These are phyloP conservation scores for Octomys mimax DNA, from an alignment of 2,797 vertebrate species.

Conservation along the genomic window DNA sequence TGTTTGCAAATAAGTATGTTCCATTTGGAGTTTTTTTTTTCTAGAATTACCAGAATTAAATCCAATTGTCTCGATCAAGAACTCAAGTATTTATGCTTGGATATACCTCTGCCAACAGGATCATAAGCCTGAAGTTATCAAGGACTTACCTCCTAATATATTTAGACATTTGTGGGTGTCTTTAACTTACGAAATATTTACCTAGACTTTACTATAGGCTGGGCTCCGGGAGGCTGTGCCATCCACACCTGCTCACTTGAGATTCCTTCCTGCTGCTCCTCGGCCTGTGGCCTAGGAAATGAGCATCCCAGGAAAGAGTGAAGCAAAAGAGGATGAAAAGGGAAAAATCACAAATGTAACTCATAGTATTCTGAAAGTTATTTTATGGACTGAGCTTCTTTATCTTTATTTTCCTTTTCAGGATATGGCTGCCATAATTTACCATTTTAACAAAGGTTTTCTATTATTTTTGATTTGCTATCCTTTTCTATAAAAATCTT, in stretches of 20 bases:
- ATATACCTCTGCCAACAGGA: neutral
- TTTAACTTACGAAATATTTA: neutral
- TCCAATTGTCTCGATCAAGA: neutral
- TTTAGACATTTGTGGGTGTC: neutral
- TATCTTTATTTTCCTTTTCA: neutral
- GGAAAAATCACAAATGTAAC: neutral
- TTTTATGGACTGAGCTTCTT: neutral
- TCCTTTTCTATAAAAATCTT: neutral
- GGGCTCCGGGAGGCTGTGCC: too few species aligned
- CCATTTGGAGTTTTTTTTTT: neutral
- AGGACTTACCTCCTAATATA: neutral
- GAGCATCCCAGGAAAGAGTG: neutral
- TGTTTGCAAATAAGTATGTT: accelerated
- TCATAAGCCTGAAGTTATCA: neutral
- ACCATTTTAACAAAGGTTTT: neutral
- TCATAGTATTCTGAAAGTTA: neutral
- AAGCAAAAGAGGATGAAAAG: neutral
- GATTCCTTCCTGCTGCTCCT: neutral
- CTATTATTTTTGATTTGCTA: neutral
- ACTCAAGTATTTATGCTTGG: neutral
- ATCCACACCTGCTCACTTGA: accelerated
- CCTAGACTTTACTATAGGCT: neutral
- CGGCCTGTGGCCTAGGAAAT: neutral
- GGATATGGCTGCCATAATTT: neutral
- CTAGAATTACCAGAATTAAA: neutral